Conservation (phyloP, 2,113 vertebrate genomes). For the Phyllostomus hastatus region DNA sequence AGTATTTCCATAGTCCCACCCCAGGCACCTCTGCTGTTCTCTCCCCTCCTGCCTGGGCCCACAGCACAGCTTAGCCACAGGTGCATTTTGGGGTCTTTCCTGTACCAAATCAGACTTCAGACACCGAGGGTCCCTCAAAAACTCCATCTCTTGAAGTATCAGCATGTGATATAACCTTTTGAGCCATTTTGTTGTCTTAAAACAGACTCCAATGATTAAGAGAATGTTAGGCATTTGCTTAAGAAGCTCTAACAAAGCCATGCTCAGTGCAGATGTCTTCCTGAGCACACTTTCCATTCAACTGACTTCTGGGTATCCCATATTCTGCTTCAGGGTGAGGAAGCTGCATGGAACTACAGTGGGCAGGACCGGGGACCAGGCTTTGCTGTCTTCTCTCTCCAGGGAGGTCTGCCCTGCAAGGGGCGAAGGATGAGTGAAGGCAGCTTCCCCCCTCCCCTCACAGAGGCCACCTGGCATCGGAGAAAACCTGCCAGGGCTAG, state of each 20-base stretch:
- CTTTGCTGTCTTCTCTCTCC: background rate
- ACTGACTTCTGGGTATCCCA: background rate
- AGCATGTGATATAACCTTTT: accelerated
- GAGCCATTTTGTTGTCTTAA: background rate
- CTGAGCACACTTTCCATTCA: background rate
- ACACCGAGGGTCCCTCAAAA: background rate
- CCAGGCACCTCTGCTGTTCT: background rate
- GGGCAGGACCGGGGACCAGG: background rate
- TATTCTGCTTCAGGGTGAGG: background rate
- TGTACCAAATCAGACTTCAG: background rate
- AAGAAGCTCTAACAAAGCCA: background rate
- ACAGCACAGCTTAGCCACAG: too few species aligned
- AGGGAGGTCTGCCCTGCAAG: background rate
- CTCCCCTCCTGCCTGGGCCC: background rate
- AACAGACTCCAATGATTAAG: background rate
- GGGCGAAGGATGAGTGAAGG: background rate
- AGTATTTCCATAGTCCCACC: too few species aligned
- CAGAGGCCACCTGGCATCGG: background rate
- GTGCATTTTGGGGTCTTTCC: too few species aligned
- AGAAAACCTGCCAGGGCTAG: background rate
- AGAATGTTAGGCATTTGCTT: background rate
- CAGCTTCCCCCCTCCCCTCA: background rate
- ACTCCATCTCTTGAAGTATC: background rate
- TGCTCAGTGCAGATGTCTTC: background rate
- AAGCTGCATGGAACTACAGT: too few species aligned